A percentile compares a stretch with the other conserved stretches of the same genome.
Evolutionary conservation across 2,113 vertebrate genomes (phyloP).

Genomic region (Clarias gariepinus): DNA sequence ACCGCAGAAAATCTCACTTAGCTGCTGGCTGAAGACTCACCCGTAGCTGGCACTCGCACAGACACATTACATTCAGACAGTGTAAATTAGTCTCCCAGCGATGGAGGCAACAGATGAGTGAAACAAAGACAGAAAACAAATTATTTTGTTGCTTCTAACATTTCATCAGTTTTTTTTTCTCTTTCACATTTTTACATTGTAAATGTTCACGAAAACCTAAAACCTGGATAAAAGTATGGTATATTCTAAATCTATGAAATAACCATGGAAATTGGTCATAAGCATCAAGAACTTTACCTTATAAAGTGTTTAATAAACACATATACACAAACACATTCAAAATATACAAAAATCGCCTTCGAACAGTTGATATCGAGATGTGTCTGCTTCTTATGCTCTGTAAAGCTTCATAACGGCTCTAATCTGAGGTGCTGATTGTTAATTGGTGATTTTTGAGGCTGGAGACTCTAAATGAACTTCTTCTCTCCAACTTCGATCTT

Average conservation of each 20-base stretch:
- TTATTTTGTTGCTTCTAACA: neutral
- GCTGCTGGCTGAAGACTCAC: conserved; percentile 34
- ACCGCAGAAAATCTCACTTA: conserved; percentile 30
- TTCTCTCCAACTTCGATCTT: no score
- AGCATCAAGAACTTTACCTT: neutral
- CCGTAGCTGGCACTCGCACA: conserved; percentile 2
- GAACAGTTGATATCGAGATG: no score
- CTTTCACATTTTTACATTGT: neutral
- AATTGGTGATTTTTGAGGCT: no score
- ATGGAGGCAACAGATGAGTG: conserved; percentile 4
- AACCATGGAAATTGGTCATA: neutral
- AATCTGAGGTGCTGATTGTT: no score
- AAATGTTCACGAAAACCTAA: neutral
- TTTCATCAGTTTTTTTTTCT: neutral
- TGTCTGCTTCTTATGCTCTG: no score
- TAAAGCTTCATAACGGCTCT: no score
- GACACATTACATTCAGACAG: conserved; percentile 4
- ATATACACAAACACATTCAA: no score
- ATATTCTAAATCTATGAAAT: neutral
- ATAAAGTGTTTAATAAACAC: neutral
- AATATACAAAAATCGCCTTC: no score
- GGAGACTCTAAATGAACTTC: no score
- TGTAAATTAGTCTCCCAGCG: conserved; percentile 33
- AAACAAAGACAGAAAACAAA: conserved; percentile 22
- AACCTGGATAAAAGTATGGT: neutral